phyloP scores from a whole-genome alignment of 2,888 invertebrate genomes.

The Endotricha flammealis region DNA sequence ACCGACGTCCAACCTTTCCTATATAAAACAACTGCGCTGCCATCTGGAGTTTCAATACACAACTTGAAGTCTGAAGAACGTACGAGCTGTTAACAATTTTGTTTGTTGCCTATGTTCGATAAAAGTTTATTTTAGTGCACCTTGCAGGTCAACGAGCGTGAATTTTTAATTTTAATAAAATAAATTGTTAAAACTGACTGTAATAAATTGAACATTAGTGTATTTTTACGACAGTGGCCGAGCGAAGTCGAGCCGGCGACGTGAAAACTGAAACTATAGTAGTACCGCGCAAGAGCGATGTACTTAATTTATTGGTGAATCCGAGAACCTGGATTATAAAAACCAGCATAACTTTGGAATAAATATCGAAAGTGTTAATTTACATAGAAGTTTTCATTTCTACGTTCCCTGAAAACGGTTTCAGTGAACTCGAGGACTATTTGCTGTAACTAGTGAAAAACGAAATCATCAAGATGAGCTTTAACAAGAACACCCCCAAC shows the following conservation, averaged over 20 bases:
- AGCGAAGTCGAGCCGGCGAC: not conserved
- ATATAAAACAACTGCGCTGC: slow-evolving; percentile 74
- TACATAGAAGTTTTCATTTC: slow-evolving; percentile 61
- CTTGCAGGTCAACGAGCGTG: slow-evolving; percentile 52
- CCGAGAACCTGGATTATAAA: slow-evolving; percentile 62
- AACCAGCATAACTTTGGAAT: slow-evolving; percentile 37
- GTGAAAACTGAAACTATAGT: slow-evolving; percentile 12
- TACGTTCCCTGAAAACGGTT: slow-evolving; percentile 57
- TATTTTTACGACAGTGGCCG: slow-evolving; percentile 1
- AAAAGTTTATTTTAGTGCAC: slow-evolving; percentile 58
- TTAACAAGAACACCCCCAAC: slow-evolving; percentile 73
- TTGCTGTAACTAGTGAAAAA: slow-evolving; percentile 19
- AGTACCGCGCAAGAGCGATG: slow-evolving; percentile 46
- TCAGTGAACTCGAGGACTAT: slow-evolving; percentile 25
- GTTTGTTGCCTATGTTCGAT: slow-evolving; percentile 39
- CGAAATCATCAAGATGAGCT: slow-evolving; percentile 66
- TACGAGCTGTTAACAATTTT: slow-evolving; percentile 65
- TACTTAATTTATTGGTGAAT: slow-evolving; percentile 45
- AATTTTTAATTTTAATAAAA: slow-evolving; percentile 45
- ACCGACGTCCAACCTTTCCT: slow-evolving; percentile 49
- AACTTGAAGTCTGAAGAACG: slow-evolving; percentile 69
- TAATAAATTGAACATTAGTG: not conserved
- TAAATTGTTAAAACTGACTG: slow-evolving; percentile 19
- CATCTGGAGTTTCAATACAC: slow-evolving; percentile 77
- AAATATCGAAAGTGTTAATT: slow-evolving; percentile 42